Evolutionary conservation across 2,113 vertebrate species (phyloP), one percentile per base, ranked within the genome.

Genomic region (Mixornis gularis): DNA sequence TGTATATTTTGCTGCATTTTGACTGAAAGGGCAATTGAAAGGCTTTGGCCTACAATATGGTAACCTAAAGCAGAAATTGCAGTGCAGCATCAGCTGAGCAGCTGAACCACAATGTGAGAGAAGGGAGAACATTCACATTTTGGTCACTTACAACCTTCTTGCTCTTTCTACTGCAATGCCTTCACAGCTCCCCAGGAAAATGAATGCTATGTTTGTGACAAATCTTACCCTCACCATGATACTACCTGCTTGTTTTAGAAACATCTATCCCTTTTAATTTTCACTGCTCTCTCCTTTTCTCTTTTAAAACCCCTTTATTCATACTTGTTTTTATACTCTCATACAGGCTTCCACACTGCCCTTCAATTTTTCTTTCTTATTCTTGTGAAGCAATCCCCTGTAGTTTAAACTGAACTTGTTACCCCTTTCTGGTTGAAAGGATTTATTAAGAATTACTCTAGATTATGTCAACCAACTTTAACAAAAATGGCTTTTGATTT

Each of bases 401-500:
- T 19, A 70, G 29, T 73, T 66, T 69, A 76, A 89, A 64, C 29
- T 95, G 81, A 94, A 91, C 78, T 94, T 85, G 17, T 94, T 94
- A 73, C 87, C 89, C 29, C 56, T 91, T 82, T 82, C 71, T 94
- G 52, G 64, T 70, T 94, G 81, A 94, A 93, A 93, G 77, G 53
- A 72, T 92, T 90, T 87, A 93, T 63, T 93, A 69, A 90, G 76
- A 59, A 92, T 89, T 93, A 83, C 32, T 89, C 56, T 63, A 85
- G 81, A 89, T 94, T 94, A 87, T 95, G 85, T 94, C 95, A 94
- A 91, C 74, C 48, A 56, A 46, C 60, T 85, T 76, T 56, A 92
- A 86, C 65, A 87, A 91, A 96, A 95, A 69, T 86, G 69, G 13
- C 40, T 86, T 85, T 94, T 85, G 72, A 90, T 89, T 95, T 93